Evolutionary conservation across 2,113 vertebrate genomes (phyloP), one percentile per base, ranked within the genome.

Genomic region (Peromyscus californicus): DNA sequence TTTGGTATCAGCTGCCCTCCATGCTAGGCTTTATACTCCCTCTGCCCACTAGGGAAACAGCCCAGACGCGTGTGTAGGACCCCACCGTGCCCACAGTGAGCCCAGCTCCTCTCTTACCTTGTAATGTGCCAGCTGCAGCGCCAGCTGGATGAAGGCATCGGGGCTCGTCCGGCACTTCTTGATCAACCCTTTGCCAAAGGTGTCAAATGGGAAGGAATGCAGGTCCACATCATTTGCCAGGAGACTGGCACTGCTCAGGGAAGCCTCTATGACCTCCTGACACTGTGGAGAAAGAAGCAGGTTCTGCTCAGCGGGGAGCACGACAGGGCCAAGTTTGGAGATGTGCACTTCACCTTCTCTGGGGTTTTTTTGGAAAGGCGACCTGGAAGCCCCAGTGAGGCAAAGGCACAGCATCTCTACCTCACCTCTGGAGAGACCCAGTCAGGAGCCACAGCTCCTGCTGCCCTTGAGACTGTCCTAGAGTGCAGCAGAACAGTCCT

Each of bases 81-180:
- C 1, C 6, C 3, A 4, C 21, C 7, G 51, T 3, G 33, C 36
- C 36, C 29, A 0, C 0, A 0, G 31, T 39, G 33, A 75, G 63
- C 15, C 19, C 1, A 2, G 36, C 11, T 0, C 0, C 1, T 3
- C 33, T 33, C 48, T 97, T 94, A 99, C 99, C 98, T 99, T 99
- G 96, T 99, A 99, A 95, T 99, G 99, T 17, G 99, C 99, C 80
- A 99, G 99, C 98, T 99, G 99, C 19, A 99, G 99, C 13, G 99
- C 99, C 1, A 99, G 99, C 94, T 99, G 99, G 90, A 99, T 99
- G 11, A 99, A 99, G 87, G 99, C 99, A 42, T 99, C 99, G 0
- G 99, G 99, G 95, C 99, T 99, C 21, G 99, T 99, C 96, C 98
- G 99, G 84, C 99, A 99, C 96, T 99, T 99, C 98, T 99, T 99